These are phyloP conservation scores for Melanocharis versteri DNA, from an alignment of 2,113 vertebrate species.

Conservation along the genomic window DNA sequence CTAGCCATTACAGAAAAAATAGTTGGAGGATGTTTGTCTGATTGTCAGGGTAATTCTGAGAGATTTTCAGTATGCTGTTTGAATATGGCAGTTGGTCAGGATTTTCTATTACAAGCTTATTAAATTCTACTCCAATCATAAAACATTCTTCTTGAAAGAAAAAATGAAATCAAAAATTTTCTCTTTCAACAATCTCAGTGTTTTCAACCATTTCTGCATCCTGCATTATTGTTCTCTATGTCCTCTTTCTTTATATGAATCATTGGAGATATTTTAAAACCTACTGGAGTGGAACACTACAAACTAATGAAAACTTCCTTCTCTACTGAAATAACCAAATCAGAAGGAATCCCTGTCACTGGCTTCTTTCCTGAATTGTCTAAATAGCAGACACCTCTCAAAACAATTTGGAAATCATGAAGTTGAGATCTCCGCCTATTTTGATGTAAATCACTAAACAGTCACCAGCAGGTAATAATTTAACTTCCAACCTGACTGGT, in stretches of 20 bases:
- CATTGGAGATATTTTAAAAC: neutral
- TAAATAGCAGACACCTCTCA: neutral
- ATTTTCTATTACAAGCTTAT: neutral
- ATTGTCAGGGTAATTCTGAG: neutral
- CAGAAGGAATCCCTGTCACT: neutral
- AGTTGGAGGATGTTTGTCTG: neutral
- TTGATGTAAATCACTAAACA: neutral
- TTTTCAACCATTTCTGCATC: neutral
- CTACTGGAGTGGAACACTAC: neutral
- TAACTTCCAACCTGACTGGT: neutral
- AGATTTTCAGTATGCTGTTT: neutral
- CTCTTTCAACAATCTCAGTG: neutral
- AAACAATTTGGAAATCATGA: neutral
- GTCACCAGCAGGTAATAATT: neutral
- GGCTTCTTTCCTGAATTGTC: neutral
- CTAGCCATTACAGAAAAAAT: neutral
- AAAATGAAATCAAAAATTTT: neutral
- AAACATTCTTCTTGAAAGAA: neutral
- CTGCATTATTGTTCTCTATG: neutral
- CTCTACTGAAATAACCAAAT: neutral
- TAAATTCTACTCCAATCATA: neutral
- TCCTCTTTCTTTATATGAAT: neutral
- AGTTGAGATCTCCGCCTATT: neutral
- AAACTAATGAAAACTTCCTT: neutral
- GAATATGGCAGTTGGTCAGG: neutral